Evolutionary conservation across 2,113 vertebrate genomes (phyloP), one percentile per base, ranked within the genome.

Genomic region (Xiphophorus maculatus): DNA sequence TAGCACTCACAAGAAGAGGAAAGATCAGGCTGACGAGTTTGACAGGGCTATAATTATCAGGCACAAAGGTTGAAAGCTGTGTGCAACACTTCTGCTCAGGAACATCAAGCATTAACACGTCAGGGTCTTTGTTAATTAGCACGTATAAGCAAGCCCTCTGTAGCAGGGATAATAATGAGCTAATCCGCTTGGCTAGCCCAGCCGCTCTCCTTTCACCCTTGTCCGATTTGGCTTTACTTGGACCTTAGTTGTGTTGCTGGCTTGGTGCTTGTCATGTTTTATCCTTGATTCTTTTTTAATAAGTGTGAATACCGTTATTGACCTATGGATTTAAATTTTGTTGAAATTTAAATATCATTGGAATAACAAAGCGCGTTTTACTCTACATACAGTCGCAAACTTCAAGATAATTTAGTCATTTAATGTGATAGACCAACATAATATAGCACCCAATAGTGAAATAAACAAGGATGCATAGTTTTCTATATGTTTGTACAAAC

Each of bases 71-170:
- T 85, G 85, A 71, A 81, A 73, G 83, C 63, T 9, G 72, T 33
- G 78, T 63, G 35, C 66, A 54, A 35, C 64, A 73, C 73, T 80
- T 73, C 82, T 85, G 74, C 70, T 83, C 77, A 63, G 76, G 87
- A 86, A 87, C 87, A 82, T 84, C 76, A 51, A 81, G 87, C 80
- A 78, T 86, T 76, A 86, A 85, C 89, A 84, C 35, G 25, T 63
- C 72, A 30, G 77, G 85, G 86, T 89, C 88, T 89, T 85, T 80
- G 88, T 89, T 92, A 90, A 93, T 93, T 86, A 92, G 85, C 76
- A 78, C 30, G 54, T 84, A 77, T 82, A 77, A 86, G 74, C 67
- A 82, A 75, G 76, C 54, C 82, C 82, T 92, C 87, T 93, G 87
- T 87, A 86, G 82, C 79, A 37, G 58, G 65, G 77, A 73, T 91